Evolutionary conservation across 2,888 invertebrate genomes (phyloP).

Genomic region (Tortricodes alternella): DNA sequence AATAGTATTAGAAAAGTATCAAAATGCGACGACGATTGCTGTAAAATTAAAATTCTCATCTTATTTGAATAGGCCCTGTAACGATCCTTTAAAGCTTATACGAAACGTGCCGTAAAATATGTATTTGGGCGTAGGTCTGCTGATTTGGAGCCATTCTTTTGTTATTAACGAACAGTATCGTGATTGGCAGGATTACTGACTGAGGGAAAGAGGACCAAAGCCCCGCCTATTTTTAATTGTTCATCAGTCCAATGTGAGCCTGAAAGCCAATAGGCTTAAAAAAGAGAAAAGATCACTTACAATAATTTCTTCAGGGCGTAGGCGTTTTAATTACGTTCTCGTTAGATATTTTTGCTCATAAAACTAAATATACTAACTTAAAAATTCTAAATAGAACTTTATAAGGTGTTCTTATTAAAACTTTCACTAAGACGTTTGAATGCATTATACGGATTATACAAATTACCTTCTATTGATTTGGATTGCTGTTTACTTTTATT

Average conservation of each 20-base stretch:
- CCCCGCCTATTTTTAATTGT: conserved; percentile 26
- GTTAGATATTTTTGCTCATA: not conserved
- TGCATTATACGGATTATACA: too few species aligned
- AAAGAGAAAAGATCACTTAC: conserved; percentile 1
- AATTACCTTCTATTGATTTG: too few species aligned
- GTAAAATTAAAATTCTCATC: not conserved
- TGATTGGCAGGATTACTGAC: conserved; percentile 23
- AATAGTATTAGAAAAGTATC: too few species aligned
- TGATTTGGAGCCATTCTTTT: not conserved
- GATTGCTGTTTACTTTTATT: too few species aligned
- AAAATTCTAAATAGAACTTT: not conserved
- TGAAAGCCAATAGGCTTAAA: conserved; percentile 1
- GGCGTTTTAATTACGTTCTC: not conserved
- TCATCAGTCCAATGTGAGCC: conserved; percentile 19
- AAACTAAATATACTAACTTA: not conserved
- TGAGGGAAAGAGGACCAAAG: not conserved
- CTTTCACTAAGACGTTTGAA: too few species aligned
- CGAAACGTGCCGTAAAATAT: conserved; percentile 16
- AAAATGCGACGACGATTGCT: too few species aligned
- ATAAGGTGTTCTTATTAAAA: too few species aligned
- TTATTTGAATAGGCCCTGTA: not conserved
- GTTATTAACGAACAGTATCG: conserved; percentile 5
- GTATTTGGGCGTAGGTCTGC: not conserved
- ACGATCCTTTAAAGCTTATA: conserved; percentile 8
- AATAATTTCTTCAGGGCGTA: not conserved